Evolutionary conservation across 2,888 invertebrate genomes (phyloP), one percentile per base, ranked within the genome.

Genomic region (Gerosis bhagava): DNA sequence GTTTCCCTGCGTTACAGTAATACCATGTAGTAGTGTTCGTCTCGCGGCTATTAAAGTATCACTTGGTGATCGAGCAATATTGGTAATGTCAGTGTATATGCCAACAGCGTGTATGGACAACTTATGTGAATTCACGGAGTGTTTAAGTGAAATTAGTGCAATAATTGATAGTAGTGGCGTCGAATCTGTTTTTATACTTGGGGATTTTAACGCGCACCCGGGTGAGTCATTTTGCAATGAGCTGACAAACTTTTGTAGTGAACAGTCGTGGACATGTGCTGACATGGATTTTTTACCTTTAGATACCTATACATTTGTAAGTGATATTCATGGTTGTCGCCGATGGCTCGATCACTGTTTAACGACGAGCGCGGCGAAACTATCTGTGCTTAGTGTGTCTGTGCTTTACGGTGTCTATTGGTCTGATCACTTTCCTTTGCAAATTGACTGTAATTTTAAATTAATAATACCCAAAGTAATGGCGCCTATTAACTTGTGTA

Each of bases 1-100:
- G 21, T 47, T 47, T 8, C 12, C 25, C 1, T 16, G 10, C 2
- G 40, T 47, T 12, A 21, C 32, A 1, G 26, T 47, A 2, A 1
- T 47, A 6, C 3, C 3, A 2, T 47, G 46, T 26, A 26, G 21
- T 0, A 47, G 28, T 28, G 40, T 8, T 3, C 13, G 62, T 3
- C 17, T 56, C n/a, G 34, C 42, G 5, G 56, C 53, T 5, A 53
- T 60, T 6, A 55, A 52, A 41, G 17, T 35, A 25, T n/a, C 13
- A 17, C 2, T 51, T 31, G 28, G 42, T 11, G 46, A 50, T 2
- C 12, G 22, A 5, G 17, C 24, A 7, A 26, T 51, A n/a, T 6
- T 54, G 22, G 25, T 53, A 11, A 49, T 49, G 25, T 52, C 47
- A 19, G 46, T 50, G 13, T 52, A 50, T 22, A 52, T 55, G 52